Base-by-base conservation (phyloP, 2,888 invertebrate species). In the Ecliptopera silaceata region DNA sequence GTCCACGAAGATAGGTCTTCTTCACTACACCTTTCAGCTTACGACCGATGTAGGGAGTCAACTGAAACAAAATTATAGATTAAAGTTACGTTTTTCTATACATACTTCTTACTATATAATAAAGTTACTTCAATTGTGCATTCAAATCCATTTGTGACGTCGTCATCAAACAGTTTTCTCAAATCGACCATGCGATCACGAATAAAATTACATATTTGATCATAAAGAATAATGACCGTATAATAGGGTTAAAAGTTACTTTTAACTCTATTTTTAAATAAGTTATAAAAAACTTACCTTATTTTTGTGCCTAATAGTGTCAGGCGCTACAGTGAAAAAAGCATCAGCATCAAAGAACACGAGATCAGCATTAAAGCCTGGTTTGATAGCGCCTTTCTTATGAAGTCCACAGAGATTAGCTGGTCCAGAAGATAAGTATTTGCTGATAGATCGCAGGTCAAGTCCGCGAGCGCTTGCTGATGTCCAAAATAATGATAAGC, bases 311-410 rank as follows among this genome's bases (percentile, higher is more conserved):
- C 92, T 85, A 62, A 95, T 93, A 20, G 89, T 91, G n/a, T 92
- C 90, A 46, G 90, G 74, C 10, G 87, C 84, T 6, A 95, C 93
- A 38, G 79, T 79, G 68, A 94, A 93, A 20, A 87, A 85, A 42
- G 91, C 92, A 3, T 94, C 92, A 0, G 95, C 94, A 77, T 95
- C 92, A 90, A 95, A 95, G 62, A 95, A 91, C 47, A 95, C 93
- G 42, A 96, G 92, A 74, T 96, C 96, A 0, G 95, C 96, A 70
- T 96, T 95, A 48, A 92, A 92, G 4, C 94, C 95, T 4, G 87
- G 85, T 43, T 86, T 84, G 22, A 96, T 80, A 55, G 91, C 86
- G 0, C 95, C 95, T 77, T 96, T 96, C 1, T 84, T 79, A 12
- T 88, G 88, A 15, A 95, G 79, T 0, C 94, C 93, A 63, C 94